Evolutionary conservation across 2,113 vertebrate species (phyloP), one percentile per base, ranked within the genome.

Genomic region (Lutjanus erythropterus): DNA sequence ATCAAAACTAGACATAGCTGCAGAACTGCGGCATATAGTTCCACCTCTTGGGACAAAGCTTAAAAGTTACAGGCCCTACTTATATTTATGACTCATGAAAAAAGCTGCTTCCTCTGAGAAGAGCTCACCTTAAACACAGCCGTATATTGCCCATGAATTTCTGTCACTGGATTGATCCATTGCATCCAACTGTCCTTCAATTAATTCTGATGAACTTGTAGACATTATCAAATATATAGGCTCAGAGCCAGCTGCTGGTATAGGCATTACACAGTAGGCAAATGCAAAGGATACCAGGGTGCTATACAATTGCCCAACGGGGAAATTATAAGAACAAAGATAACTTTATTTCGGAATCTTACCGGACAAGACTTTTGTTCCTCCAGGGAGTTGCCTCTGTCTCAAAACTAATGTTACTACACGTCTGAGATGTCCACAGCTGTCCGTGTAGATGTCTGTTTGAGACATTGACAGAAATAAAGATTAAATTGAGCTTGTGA

Each of bases 1-100:
- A 66, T 65, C 59, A 66, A 29, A 84, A 58, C 23, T 55, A 70
- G 60, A 77, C 29, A 66, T 21, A 78, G 61, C 77, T 33, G 59
- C 39, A 76, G 46, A 80, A 68, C 68, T 76, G 61, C 37, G 0
- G 42, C 49, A 49, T 52, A 64, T 10, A 59, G 37, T 42, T 16
- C 15, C 42, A 74, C 55, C 16, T 76, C 60, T 37, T 47, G 58
- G 44, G 81, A 82, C 59, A 53, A 56, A 72, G 37, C 50, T 46
- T 58, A 29, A 71, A 80, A 78, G 37, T 71, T 41, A 35, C 0
- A 31, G 33, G 27, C 47, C 44, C 64, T 50, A 25, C 29, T 67
- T 31, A 56, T 50, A 25, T 23, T 67, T 31, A 56, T 59, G 50
- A 81, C 44, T 71, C 9, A 4, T 49, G 46, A 25, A 62, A 76